Percentiles rank a stretch among this genome's conserved stretches.
These are phyloP conservation scores for Lasioglossum marginatum DNA, from an alignment of 2,888 invertebrate species.

Conservation along the genomic window DNA sequence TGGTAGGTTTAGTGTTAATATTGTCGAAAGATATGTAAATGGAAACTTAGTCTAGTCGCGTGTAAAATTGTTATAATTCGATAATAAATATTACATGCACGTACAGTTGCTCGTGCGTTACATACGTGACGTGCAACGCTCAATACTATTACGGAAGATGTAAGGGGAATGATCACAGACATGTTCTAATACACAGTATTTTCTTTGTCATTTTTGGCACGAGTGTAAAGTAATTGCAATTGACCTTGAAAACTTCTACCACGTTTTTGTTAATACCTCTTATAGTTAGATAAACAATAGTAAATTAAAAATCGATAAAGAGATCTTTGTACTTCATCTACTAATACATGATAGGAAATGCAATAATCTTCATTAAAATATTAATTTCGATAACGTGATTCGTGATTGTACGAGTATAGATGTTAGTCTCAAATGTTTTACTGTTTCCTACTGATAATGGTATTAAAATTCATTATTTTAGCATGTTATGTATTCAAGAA, in stretches of 20 bases:
- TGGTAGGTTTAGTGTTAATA: too few relatives aligned
- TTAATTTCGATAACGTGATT: neutral
- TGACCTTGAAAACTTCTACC: constrained; percentile 23
- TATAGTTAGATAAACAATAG: neutral
- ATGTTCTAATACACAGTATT: constrained; percentile 10
- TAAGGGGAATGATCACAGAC: constrained; percentile 13
- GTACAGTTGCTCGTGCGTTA: neutral
- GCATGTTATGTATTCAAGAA: constrained; percentile 89
- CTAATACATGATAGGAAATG: neutral
- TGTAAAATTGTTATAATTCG: neutral
- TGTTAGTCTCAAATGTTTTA: neutral
- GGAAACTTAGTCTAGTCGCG: neutral
- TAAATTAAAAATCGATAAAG: neutral
- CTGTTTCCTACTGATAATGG: neutral
- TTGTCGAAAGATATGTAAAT: neutral
- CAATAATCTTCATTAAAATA: neutral
- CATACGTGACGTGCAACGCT: constrained; percentile 3
- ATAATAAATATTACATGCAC: constrained; percentile 18
- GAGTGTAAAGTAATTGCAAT: constrained; percentile 13
- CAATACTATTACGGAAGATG: constrained; percentile 12
- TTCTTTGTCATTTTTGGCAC: constrained; percentile 25
- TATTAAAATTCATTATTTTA: constrained; percentile 77
- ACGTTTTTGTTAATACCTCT: constrained; percentile 24
- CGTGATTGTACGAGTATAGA: neutral
- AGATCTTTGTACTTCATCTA: neutral